These are phyloP conservation scores for Alosa sapidissima DNA, from an alignment of 2,797 vertebrate species.

Conservation along the genomic window DNA sequence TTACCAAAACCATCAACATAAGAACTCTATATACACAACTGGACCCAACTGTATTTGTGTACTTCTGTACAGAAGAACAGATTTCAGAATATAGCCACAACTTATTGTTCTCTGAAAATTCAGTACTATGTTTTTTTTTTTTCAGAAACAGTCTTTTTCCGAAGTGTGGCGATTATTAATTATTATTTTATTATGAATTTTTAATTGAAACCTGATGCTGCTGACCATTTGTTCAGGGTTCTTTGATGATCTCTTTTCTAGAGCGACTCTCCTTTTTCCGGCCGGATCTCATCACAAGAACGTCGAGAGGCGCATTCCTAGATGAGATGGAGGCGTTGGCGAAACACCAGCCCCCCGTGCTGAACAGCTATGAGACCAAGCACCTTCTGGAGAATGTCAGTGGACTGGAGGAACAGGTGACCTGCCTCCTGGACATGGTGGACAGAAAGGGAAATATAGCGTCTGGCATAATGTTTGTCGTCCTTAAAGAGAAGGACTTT, in stretches of 20 bases:
- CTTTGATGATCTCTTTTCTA: neutral
- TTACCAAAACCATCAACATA: too few relatives aligned
- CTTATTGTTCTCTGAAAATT: too few relatives aligned
- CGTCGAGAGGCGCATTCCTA: neutral
- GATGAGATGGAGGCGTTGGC: neutral
- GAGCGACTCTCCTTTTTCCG: neutral
- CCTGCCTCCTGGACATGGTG: neutral
- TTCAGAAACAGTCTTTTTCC: too few relatives aligned
- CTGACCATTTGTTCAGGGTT: neutral
- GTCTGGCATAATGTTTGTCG: neutral
- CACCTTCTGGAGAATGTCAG: neutral
- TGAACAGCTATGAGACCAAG: neutral
- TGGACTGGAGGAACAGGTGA: neutral
- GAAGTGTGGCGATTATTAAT: too few relatives aligned
- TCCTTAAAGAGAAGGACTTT: neutral
- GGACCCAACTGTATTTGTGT: too few relatives aligned
- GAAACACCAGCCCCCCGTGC: neutral
- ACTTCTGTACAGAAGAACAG: too few relatives aligned
- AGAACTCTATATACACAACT: too few relatives aligned
- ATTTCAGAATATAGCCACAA: too few relatives aligned
- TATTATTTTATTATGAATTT: too few relatives aligned
- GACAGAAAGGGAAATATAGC: neutral
- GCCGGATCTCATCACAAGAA: neutral
- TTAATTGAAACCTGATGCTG: too few relatives aligned
- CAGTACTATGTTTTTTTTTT: too few relatives aligned